phyloP scores from a whole-genome alignment of 23 tunicate genomes.

The Styela clava region DNA sequence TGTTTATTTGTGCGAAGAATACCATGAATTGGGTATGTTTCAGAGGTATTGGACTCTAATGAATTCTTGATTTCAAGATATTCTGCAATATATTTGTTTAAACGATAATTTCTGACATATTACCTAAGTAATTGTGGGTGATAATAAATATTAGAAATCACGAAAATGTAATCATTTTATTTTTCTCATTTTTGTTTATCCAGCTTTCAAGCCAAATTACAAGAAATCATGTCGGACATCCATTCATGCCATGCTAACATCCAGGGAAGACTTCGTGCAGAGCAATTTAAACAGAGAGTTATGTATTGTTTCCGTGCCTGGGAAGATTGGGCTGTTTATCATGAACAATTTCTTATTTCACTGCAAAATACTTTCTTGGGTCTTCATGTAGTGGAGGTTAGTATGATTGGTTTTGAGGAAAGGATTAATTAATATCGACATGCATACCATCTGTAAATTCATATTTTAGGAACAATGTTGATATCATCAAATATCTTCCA shows the following conservation, averaged over 20 bases:
- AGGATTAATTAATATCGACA: too few relatives aligned
- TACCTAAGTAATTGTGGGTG: too few relatives aligned
- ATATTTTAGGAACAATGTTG: too few relatives aligned
- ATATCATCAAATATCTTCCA: too few relatives aligned
- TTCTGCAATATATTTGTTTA: too few relatives aligned
- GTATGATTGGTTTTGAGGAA: too few relatives aligned
- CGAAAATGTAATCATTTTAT: background rate
- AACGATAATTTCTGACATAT: too few relatives aligned
- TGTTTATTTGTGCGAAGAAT: too few relatives aligned
- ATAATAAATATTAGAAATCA: background rate
- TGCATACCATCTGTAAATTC: too few relatives aligned
- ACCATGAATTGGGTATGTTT: too few relatives aligned
- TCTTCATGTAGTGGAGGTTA: background rate
- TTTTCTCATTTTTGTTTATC: background rate
- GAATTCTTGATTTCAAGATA: too few relatives aligned
- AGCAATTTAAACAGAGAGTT: conserved; percentile 92
- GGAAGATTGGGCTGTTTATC: conserved; percentile 98
- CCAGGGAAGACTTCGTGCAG: conserved; percentile 75
- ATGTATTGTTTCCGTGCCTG: conserved; percentile 85
- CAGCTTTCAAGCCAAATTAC: conserved; percentile 72
- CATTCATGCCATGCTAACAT: conserved; percentile 69
- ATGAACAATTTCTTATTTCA: conserved; percentile 73
- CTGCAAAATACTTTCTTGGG: conserved; percentile 87
- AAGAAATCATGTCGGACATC: conserved; percentile 74
- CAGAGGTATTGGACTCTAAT: too few relatives aligned